Conservation (phyloP, 2,113 vertebrate genomes). For the Morphnarchus princeps region DNA sequence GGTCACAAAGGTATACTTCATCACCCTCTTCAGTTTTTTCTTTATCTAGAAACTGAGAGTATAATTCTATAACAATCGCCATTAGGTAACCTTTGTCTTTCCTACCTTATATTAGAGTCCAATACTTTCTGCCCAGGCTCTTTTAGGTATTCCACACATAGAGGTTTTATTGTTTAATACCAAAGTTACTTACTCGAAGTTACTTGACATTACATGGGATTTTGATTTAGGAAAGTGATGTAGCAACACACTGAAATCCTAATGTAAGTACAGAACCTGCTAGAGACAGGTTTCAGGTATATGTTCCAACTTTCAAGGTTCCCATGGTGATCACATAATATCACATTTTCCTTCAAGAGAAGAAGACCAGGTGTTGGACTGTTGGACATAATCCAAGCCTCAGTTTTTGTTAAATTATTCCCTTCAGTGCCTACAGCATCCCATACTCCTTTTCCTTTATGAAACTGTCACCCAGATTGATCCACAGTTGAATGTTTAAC, state of each 20-base stretch:
- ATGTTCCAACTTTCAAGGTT: neutral
- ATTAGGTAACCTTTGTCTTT: neutral
- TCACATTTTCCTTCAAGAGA: neutral
- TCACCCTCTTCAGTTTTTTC: neutral
- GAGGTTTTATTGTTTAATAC: neutral
- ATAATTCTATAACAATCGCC: neutral
- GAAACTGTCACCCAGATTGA: fast-evolving
- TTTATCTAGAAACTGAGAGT: neutral
- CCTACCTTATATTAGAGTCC: neutral
- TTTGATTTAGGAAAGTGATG: neutral
- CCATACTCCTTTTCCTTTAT: neutral
- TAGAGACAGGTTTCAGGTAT: neutral
- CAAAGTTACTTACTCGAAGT: neutral
- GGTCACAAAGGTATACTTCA: neutral
- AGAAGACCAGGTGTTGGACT: neutral
- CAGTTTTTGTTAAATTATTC: neutral
- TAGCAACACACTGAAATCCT: neutral
- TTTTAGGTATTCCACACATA: neutral
- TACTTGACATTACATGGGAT: neutral
- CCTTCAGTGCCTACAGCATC: neutral
- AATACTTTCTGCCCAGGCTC: neutral
- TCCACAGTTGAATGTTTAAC: neutral
- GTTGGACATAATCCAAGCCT: neutral
- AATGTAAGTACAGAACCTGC: neutral
- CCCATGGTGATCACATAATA: neutral